Conservation (phyloP, 2,797 vertebrate species). For the Nasua narica region DNA sequence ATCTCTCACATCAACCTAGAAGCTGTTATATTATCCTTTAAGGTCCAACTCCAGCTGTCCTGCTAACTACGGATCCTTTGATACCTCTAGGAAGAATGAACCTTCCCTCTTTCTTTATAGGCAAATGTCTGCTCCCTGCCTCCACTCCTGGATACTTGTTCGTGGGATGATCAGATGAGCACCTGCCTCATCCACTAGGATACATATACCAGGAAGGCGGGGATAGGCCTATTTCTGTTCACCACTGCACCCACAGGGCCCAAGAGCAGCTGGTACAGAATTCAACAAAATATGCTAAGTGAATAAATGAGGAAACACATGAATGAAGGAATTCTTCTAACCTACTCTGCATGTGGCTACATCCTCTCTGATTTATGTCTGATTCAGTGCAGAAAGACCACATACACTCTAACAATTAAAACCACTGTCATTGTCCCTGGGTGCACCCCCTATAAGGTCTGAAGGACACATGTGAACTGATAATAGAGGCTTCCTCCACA, state of each 20-base stretch:
- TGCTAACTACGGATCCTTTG: not conserved
- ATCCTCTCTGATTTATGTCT: not conserved
- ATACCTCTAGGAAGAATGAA: not conserved
- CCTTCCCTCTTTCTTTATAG: not conserved
- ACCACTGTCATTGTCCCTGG: too few relatives aligned
- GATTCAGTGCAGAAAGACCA: not conserved
- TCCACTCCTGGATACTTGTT: not conserved
- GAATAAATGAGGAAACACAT: not conserved
- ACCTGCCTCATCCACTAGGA: not conserved
- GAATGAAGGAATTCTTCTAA: not conserved
- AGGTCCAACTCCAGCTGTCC: not conserved
- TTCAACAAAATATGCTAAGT: not conserved
- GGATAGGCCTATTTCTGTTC: not conserved
- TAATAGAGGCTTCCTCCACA: not conserved
- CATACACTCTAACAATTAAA: not conserved
- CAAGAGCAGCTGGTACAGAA: not conserved
- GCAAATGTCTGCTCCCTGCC: not conserved
- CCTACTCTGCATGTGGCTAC: accelerated
- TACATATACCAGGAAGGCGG: not conserved
- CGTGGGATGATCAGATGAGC: not conserved
- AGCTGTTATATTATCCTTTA: not conserved
- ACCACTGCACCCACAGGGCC: not conserved
- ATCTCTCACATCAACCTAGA: not conserved
- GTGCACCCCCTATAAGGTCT: not conserved
- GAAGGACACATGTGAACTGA: not conserved